phyloP scores from a whole-genome alignment of 2,797 vertebrate genomes.

The Fundulus diaphanus region DNA sequence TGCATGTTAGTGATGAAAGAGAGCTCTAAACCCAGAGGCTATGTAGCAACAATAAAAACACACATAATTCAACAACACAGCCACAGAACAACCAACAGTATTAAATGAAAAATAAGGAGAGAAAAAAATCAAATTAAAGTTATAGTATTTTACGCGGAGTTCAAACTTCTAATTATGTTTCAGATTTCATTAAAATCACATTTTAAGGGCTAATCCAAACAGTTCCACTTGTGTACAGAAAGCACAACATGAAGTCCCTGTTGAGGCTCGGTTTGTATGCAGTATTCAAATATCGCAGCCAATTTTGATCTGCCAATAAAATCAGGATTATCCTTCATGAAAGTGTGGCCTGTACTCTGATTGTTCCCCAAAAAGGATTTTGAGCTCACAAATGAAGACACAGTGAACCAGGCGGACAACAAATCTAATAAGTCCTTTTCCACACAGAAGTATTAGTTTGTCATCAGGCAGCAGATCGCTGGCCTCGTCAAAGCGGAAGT shows the following conservation, averaged over 20 bases:
- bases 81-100: conserved; percentile 39
- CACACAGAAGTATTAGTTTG: conserved; percentile 93
- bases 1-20: conserved; percentile 58
- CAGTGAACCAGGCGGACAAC: conserved; percentile 20
- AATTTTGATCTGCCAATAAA: conserved; percentile 25
- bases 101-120: conserved; percentile 40
- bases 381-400: conserved; percentile 15
- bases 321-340: conserved; percentile 38
- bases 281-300: conserved; percentile 17
- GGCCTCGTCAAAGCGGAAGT: conserved; percentile 91
- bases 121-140: conserved; percentile 35
- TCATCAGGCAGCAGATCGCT: conserved; percentile 91
- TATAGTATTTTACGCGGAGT: conserved; percentile 38
- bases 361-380: conserved; percentile 10
- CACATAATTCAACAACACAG: conserved; percentile 66
- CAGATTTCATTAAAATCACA: conserved; percentile 7
- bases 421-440: conserved; percentile 60
- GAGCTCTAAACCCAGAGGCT: conserved; percentile 56
- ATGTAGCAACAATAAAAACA: conserved; percentile 70
- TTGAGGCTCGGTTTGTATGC: conserved; percentile 26
- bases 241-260: not conserved
- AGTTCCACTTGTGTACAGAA: conserved; percentile 10
- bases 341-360: conserved; percentile 12
- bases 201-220: conserved; percentile 10
- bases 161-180: conserved; percentile 27